Evolutionary conservation across 2,888 invertebrate species (phyloP).

Genomic region (Cactoblastis cactorum): DNA sequence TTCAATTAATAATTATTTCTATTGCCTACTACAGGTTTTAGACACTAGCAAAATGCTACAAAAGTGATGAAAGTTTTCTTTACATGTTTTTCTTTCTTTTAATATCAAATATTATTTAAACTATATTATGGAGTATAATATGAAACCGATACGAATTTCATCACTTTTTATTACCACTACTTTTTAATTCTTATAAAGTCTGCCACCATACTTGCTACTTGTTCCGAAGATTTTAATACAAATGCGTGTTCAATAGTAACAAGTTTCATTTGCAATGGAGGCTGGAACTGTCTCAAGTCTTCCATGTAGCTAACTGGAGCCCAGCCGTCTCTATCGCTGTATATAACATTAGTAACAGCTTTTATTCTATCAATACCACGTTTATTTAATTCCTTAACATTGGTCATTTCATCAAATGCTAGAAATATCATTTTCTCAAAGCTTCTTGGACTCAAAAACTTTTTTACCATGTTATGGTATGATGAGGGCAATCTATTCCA

Average conservation of each 20-base stretch:
- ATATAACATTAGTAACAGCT: slow-evolving; percentile 81
- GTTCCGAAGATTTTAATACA: slow-evolving; percentile 82
- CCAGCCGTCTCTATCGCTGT: slow-evolving; percentile 90
- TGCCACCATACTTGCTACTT: slow-evolving; percentile 72
- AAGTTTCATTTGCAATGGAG: slow-evolving; percentile 44
- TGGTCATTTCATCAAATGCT: slow-evolving; percentile 90
- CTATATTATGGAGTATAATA: too few species aligned
- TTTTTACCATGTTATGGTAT: slow-evolving; percentile 70
- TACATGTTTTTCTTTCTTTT: background rate
- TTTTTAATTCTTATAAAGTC: slow-evolving; percentile 42
- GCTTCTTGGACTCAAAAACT: slow-evolving; percentile 79
- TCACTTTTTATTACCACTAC: background rate
- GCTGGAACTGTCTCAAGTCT: slow-evolving; percentile 71
- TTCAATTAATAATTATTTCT: slow-evolving; percentile 24
- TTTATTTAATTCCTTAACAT: slow-evolving; percentile 83
- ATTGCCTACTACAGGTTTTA: background rate
- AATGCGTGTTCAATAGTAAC: slow-evolving; percentile 85
- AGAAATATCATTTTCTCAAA: slow-evolving; percentile 83
- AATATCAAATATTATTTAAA: too few species aligned
- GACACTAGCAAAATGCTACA: background rate
- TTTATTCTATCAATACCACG: slow-evolving; percentile 83
- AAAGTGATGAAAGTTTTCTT: background rate
- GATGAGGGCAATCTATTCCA: slow-evolving; percentile 68
- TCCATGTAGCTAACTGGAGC: slow-evolving; percentile 86
- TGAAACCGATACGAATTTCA: too few species aligned